phyloP scores from a whole-genome alignment of 2,113 vertebrate species.

The Callithrix jacchus region DNA sequence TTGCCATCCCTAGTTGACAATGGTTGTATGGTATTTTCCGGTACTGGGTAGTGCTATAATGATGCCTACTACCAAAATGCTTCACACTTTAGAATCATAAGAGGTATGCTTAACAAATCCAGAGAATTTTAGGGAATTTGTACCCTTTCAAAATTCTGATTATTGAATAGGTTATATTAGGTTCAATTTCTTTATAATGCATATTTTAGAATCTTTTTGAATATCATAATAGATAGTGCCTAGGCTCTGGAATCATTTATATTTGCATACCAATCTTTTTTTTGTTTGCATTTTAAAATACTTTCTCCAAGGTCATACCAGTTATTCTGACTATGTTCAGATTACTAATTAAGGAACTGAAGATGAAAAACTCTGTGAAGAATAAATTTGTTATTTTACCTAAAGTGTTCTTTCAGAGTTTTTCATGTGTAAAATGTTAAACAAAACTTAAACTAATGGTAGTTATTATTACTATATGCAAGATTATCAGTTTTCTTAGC shows the following conservation, averaged over 20 bases:
- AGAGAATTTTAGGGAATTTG: constrained; percentile 41
- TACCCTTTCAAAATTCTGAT: neutral
- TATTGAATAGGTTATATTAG: neutral
- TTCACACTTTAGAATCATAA: constrained; percentile 66
- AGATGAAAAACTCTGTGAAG: neutral
- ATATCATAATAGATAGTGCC: neutral
- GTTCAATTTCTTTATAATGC: neutral
- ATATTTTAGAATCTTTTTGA: neutral
- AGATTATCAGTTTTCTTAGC: constrained; percentile 4
- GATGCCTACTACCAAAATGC: constrained; percentile 19
- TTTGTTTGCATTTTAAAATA: neutral
- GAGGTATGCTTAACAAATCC: constrained; percentile 46
- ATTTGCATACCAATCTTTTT: neutral
- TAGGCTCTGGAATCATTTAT: neutral
- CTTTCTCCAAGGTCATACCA: neutral
- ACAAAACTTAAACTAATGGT: neutral
- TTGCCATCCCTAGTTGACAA: constrained; percentile 43
- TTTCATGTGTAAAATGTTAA: neutral
- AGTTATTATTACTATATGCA: neutral
- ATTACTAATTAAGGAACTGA: neutral
- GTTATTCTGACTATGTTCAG: neutral
- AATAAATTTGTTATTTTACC: neutral
- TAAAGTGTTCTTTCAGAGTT: neutral
- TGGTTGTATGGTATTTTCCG: constrained; percentile 48
- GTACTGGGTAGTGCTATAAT: constrained; percentile 38